These are phyloP conservation scores for Tangara arthus DNA, from an alignment of 2,797 vertebrate species.

Conservation along the genomic window DNA sequence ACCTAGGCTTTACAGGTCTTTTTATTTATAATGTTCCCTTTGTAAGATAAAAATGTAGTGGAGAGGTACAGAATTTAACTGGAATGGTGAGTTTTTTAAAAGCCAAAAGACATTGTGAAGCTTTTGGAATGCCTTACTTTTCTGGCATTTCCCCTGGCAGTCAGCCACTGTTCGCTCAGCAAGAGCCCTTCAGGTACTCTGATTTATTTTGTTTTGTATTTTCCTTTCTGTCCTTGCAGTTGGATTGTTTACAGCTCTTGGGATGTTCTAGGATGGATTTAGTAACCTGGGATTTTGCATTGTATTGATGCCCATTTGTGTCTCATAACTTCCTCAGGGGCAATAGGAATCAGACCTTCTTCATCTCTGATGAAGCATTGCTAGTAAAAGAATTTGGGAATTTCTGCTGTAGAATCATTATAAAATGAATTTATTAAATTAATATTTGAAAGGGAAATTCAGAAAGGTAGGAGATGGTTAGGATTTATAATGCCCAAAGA, in stretches of 20 bases:
- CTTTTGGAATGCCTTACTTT: not conserved
- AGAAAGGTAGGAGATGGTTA: not conserved
- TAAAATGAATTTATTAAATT: not conserved
- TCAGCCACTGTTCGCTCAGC: not conserved
- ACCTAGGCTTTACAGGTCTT: not conserved
- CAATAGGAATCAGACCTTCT: not conserved
- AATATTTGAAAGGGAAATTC: not conserved
- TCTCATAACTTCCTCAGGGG: not conserved
- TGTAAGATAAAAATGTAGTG: not conserved
- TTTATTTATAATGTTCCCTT: not conserved
- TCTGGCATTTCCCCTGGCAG: not conserved
- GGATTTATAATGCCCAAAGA: not conserved
- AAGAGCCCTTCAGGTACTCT: not conserved
- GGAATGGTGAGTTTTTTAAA: not conserved
- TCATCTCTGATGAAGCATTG: not conserved
- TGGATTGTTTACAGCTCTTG: not conserved
- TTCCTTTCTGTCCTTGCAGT: not conserved
- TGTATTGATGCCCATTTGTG: not conserved
- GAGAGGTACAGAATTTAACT: not conserved
- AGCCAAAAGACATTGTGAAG: not conserved
- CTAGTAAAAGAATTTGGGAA: not conserved
- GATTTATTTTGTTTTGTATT: not conserved
- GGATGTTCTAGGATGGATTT: not conserved
- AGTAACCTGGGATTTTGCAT: not conserved
- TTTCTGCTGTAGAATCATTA: not conserved